Base-by-base conservation (phyloP, 1,140 invertebrate genomes). In the Chironomus striatipennis region DNA sequence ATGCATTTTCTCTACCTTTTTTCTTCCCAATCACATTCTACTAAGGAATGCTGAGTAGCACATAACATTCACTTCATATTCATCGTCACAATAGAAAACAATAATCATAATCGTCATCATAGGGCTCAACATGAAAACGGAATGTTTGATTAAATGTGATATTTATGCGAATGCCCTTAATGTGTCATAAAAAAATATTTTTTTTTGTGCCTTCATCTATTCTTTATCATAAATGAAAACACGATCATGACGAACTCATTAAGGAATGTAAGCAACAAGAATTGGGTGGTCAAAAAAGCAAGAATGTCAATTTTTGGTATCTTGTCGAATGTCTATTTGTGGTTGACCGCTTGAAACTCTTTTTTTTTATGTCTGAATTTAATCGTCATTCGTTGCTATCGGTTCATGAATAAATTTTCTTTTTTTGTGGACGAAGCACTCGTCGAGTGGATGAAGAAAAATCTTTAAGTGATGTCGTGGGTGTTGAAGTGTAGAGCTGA, bases 241-340 rank as follows among this genome's bases (percentile, higher is more conserved):
- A 57, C 47, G 47, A 57, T 7, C n/a, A 57, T 57, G 47, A 57
- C 5, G 47, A 34, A 34, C 24, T 34, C 24, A 34, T 34, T 34
- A 34, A 34, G 24, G 24, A 34, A 34, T 34, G 24, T 34, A 34
- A 5, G 2, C 24, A 34, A 34, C 24, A 34, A 34, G 43, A 47
- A 57, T 57, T 57, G 47, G 47, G 47, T 57, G 47, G 47, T 57
- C 47, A 57, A 57, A 47, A 47, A 57, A 10, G 10, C 12, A 57
- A 57, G 47, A 57, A 57, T 57, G 47, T 57, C 47, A 57, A 57
- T 57, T 57, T 57, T 57, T 57, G 47, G 47, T 57, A 57, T 57
- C 47, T 57, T n/a, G n/a, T 57, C 4, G 47, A 47, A 57, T 57
- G 47, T 57, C 47, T 57, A 57, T 57, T 57, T 57, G n/a, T 57